Percentiles rank a stretch among this genome's conserved stretches.
Evolutionary conservation across 2,888 invertebrate genomes (phyloP).

Genomic region (Ormyrus labotus): DNA sequence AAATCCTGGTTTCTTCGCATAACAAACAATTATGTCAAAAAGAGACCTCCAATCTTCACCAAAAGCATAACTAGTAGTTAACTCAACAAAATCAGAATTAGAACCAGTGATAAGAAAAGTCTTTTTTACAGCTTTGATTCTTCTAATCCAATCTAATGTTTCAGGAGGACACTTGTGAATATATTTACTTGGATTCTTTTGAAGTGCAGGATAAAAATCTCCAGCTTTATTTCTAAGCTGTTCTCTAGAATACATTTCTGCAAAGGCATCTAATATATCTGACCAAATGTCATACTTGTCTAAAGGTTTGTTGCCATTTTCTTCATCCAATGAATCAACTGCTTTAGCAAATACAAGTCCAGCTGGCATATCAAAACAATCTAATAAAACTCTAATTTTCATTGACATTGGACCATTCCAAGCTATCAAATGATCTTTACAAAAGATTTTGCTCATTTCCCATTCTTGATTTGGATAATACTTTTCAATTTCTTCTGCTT

Average conservation of each 20-base stretch:
- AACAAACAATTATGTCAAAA: constrained; percentile 82
- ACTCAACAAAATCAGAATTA: constrained; percentile 82
- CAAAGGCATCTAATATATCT: constrained; percentile 80
- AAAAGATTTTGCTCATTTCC: constrained; percentile 78
- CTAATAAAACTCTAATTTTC: constrained; percentile 81
- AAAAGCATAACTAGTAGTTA: constrained; percentile 81
- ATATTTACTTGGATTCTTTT: constrained; percentile 77
- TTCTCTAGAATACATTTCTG: constrained; percentile 80
- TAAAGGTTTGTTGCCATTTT: constrained; percentile 65
- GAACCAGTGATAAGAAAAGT: constrained; percentile 86
- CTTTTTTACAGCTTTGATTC: constrained; percentile 76
- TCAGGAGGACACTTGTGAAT: constrained; percentile 78
- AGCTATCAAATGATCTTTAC: constrained; percentile 78
- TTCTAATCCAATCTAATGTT: constrained; percentile 79
- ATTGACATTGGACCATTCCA: constrained; percentile 81
- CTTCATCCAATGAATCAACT: constrained; percentile 81
- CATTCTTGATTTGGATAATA: constrained; percentile 79
- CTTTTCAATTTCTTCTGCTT: constrained; percentile 76
- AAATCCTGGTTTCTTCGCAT: constrained; percentile 86
- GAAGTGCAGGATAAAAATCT: constrained; percentile 80
- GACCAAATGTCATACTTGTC: constrained; percentile 80
- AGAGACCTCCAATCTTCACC: constrained; percentile 81
- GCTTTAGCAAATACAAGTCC: constrained; percentile 82
- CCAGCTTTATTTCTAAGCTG: constrained; percentile 79
- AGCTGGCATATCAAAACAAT: constrained; percentile 85